Conservation (phyloP, 53 echinoderm and acorn worm genomes). For the Echinarachnius parma region DNA sequence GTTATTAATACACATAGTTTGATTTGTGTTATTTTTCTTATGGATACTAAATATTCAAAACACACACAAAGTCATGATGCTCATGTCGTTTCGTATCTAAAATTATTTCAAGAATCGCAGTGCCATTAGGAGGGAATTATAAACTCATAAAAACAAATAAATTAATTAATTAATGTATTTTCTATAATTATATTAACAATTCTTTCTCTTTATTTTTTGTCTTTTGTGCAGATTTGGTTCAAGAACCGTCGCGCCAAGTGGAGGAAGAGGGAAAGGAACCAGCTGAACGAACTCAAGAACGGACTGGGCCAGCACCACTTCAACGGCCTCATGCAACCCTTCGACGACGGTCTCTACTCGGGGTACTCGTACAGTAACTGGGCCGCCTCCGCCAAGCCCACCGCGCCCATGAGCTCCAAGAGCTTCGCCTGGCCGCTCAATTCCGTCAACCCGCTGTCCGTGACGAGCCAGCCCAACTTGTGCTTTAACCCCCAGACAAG, state of each 20-base stretch:
- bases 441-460: conserved; percentile 41
- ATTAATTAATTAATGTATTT: too few species aligned
- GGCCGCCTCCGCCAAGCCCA: conserved; percentile 49
- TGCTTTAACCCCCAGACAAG: conserved; percentile 71
- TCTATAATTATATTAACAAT: neutral
- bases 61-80: too few species aligned
- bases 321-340: conserved; percentile 88
- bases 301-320: conserved; percentile 86
- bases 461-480: conserved; percentile 67
- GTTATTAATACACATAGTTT: too few species aligned
- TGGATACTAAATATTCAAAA: too few species aligned
- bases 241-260: conserved; percentile 97
- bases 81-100: too few species aligned
- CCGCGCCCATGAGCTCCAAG: conserved; percentile 65
- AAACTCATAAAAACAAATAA: too few species aligned
- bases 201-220: neutral
- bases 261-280: conserved; percentile 94
- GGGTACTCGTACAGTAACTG: conserved; percentile 95
- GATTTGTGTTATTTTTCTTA: too few species aligned
- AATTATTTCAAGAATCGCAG: too few species aligned
- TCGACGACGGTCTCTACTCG: conserved; percentile 79
- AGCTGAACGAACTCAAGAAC: conserved; percentile 90
- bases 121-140: too few species aligned
- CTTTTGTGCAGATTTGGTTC: conserved; percentile 79
- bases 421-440: conserved; percentile 76